A percentile compares a stretch with the other conserved stretches of the same genome.
phyloP scores from a whole-genome alignment of 2,888 invertebrate species.

The Cataglyphis rosenhaueri region DNA sequence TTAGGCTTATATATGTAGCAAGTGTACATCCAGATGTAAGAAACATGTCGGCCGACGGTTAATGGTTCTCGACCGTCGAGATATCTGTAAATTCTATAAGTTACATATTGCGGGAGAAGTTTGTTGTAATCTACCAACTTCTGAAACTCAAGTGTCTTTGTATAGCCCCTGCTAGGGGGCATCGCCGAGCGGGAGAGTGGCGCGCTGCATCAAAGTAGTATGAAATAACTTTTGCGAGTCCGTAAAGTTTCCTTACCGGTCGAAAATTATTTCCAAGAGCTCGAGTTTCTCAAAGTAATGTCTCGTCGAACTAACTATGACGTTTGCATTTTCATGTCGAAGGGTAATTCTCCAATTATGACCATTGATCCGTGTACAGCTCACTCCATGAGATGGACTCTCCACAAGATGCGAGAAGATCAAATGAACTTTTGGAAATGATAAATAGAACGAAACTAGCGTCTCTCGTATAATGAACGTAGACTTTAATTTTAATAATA shows the following conservation, averaged over 20 bases:
- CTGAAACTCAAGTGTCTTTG: constrained; percentile 62
- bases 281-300: constrained; percentile 42
- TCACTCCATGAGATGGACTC: neutral
- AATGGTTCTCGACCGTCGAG: constrained; percentile 26
- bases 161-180: constrained; percentile 56
- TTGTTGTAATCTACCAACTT: constrained; percentile 61
- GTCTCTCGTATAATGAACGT: neutral
- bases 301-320: constrained; percentile 16
- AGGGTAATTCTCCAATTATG: constrained; percentile 20
- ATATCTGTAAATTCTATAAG: constrained; percentile 50
- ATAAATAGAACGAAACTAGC: neutral
- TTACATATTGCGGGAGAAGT: constrained; percentile 46
- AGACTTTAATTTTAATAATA: neutral
- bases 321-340: constrained; percentile 31
- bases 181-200: constrained; percentile 27
- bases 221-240: constrained; percentile 64
- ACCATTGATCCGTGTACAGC: neutral
- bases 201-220: constrained; percentile 65
- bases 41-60: constrained; percentile 25
- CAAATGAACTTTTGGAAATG: neutral
- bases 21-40: neutral
- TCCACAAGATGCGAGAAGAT: neutral
- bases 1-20: constrained; percentile 29
- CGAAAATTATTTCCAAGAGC: constrained; percentile 49
- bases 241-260: constrained; percentile 57